Conservation (phyloP, 2,888 invertebrate genomes). For the Callyntrura guangdongensis region DNA sequence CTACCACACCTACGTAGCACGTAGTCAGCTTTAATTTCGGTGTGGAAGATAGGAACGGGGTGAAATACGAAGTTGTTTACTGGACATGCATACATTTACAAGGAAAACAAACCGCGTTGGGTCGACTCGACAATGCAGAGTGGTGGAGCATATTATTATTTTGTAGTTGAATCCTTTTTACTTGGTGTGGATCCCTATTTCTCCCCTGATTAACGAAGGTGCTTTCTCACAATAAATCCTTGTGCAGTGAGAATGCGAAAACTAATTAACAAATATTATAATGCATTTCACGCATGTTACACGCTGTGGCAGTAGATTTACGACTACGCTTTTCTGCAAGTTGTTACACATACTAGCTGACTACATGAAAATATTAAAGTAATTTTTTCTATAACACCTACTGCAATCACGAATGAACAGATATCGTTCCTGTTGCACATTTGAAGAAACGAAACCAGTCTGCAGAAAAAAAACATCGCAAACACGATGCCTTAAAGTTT, state of each 20-base stretch:
- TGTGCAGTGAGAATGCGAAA: too few species aligned
- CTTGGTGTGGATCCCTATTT: neutral
- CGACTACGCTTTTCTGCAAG: too few species aligned
- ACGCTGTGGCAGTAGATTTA: too few species aligned
- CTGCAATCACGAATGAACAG: too few species aligned
- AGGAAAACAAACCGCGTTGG: too few species aligned
- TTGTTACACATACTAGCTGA: too few species aligned
- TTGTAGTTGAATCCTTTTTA: too few species aligned
- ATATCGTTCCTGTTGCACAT: neutral
- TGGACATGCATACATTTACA: neutral
- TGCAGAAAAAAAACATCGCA: neutral
- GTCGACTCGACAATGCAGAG: too few species aligned
- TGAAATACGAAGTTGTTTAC: slow-evolving; percentile 27
- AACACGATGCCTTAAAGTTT: neutral
- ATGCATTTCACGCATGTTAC: too few species aligned
- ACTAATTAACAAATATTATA: too few species aligned
- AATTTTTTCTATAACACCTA: too few species aligned
- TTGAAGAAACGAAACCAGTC: neutral
- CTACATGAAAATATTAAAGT: neutral
- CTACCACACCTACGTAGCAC: neutral
- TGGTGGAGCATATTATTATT: too few species aligned
- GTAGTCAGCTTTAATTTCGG: neutral
- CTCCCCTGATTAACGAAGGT: neutral
- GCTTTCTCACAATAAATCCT: neutral
- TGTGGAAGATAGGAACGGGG: neutral